A percentile compares a stretch with the other conserved stretches of the same genome.
Conservation (phyloP, 2,888 invertebrate genomes). For the Gymnoscelis rufifasciata region DNA sequence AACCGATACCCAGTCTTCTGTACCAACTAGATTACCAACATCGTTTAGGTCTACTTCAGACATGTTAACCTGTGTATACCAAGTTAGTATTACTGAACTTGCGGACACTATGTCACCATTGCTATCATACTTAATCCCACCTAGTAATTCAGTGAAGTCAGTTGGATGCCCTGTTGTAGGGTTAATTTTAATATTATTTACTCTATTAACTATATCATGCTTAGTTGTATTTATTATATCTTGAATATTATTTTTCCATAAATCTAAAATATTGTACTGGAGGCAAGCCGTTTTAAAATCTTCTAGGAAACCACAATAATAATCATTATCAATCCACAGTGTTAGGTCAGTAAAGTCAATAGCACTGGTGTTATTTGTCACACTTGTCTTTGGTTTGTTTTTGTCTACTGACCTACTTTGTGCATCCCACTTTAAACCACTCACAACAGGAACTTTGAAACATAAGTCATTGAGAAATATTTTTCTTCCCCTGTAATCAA, state of each 20-base stretch:
- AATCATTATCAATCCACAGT: conserved; percentile 72
- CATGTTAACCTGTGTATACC: conserved; percentile 84
- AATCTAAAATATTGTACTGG: conserved; percentile 82
- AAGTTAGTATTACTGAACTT: conserved; percentile 80
- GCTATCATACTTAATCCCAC: conserved; percentile 78
- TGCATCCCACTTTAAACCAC: conserved; percentile 46
- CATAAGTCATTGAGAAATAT: conserved; percentile 59
- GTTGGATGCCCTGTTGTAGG: conserved; percentile 82
- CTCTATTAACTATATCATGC: conserved; percentile 79
- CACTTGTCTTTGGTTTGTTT: conserved; percentile 23
- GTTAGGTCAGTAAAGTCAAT: conserved; percentile 76
- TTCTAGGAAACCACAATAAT: conserved; percentile 83
- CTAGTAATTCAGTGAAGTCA: conserved; percentile 81
- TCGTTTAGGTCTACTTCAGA: conserved; percentile 81
- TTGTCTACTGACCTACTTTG: conserved; percentile 44
- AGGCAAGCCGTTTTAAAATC: conserved; percentile 81
- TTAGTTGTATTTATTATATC: conserved; percentile 75
- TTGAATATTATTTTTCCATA: conserved; percentile 82
- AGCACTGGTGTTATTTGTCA: conserved; percentile 34
- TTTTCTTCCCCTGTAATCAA: conserved; percentile 42
- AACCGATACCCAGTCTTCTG: conserved; percentile 85
- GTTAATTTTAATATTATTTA: conserved; percentile 81
- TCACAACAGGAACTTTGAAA: conserved; percentile 68
- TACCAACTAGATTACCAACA: conserved; percentile 85
- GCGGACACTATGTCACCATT: conserved; percentile 82